Percentiles rank a stretch among this genome's conserved stretches.
Conservation (phyloP, 2,113 vertebrate species). For the Petrocephalus zakoni region DNA sequence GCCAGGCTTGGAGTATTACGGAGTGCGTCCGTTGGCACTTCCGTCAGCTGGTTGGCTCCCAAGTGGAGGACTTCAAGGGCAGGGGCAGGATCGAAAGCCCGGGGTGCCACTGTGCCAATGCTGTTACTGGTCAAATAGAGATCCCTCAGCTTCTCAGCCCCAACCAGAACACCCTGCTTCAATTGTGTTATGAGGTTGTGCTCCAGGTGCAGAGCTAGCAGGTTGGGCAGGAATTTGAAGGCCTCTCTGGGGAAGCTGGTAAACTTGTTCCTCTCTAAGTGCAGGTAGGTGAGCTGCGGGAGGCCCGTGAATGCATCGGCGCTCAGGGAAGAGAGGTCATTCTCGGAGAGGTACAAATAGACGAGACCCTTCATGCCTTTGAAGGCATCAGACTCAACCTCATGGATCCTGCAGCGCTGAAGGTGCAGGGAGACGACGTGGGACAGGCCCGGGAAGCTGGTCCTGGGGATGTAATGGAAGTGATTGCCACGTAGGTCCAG, state of each 20-base stretch:
- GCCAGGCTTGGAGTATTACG: conserved; percentile 55
- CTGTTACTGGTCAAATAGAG: conserved; percentile 72
- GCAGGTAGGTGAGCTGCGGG: conserved; percentile 73
- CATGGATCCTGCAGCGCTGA: conserved; percentile 71
- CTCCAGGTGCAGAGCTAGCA: conserved; percentile 81
- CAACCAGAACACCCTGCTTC: conserved; percentile 47
- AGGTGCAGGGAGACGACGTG: conserved; percentile 80
- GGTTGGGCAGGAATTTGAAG: conserved; percentile 70
- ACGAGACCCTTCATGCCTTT: conserved; percentile 70
- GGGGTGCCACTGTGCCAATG: conserved; percentile 50
- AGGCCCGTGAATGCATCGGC: conserved; percentile 68
- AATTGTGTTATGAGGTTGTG: conserved; percentile 69
- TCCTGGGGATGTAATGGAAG: conserved; percentile 63
- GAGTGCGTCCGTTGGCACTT: conserved; percentile 71
- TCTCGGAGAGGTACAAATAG: conserved; percentile 89
- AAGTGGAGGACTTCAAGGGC: conserved; percentile 79
- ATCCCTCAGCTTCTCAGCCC: conserved; percentile 59
- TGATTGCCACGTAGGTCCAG: conserved; percentile 74
- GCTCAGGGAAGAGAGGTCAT: conserved; percentile 66
- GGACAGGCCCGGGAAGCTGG: conserved; percentile 65
- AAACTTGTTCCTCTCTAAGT: conserved; percentile 80
- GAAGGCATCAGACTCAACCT: conserved; percentile 67
- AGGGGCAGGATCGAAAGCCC: conserved; percentile 56
- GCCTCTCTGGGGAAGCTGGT: conserved; percentile 54
- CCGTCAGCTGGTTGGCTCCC: conserved; percentile 69